phyloP scores from a whole-genome alignment of 2,888 invertebrate genomes.

The Ectemnius cavifrons region DNA sequence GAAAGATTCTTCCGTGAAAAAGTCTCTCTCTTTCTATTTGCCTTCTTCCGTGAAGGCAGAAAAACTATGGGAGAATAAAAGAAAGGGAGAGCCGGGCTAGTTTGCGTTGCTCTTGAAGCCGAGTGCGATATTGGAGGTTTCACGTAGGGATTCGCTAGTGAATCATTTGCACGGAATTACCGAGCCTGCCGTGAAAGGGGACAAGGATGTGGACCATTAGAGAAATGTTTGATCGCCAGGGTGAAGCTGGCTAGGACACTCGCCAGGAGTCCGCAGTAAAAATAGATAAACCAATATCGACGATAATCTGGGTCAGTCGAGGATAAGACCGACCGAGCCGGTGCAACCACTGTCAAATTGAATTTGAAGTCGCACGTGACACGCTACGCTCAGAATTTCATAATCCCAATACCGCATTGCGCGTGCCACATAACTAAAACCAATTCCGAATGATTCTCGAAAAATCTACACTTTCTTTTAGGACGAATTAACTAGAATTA shows the following conservation, averaged over 20 bases:
- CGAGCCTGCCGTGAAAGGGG: not conserved
- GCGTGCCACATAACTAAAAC: too few relatives aligned
- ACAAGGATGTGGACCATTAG: not conserved
- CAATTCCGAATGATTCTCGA: not conserved
- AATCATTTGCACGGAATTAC: not conserved
- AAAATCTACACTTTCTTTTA: too few relatives aligned
- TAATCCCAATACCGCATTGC: not conserved
- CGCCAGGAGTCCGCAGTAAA: constrained; percentile 5
- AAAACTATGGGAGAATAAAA: not conserved
- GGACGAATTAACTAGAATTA: too few relatives aligned
- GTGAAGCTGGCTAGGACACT: constrained; percentile 10
- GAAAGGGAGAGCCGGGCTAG: not conserved
- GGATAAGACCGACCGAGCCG: constrained; percentile 35
- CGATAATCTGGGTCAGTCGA: constrained; percentile 43
- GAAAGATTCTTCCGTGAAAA: constrained; percentile 12
- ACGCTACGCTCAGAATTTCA: constrained; percentile 9
- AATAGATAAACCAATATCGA: constrained; percentile 44
- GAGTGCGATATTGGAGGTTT: constrained; percentile 1
- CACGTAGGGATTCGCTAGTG: not conserved
- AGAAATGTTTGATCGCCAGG: not conserved
- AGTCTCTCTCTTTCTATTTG: not conserved
- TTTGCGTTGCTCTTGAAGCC: constrained; percentile 11
- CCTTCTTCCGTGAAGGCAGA: constrained; percentile 6
- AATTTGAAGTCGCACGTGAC: constrained; percentile 38
- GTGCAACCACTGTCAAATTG: constrained; percentile 30